These are phyloP conservation scores for Lagopus muta DNA, from an alignment of 2,113 vertebrate species.

Conservation along the genomic window DNA sequence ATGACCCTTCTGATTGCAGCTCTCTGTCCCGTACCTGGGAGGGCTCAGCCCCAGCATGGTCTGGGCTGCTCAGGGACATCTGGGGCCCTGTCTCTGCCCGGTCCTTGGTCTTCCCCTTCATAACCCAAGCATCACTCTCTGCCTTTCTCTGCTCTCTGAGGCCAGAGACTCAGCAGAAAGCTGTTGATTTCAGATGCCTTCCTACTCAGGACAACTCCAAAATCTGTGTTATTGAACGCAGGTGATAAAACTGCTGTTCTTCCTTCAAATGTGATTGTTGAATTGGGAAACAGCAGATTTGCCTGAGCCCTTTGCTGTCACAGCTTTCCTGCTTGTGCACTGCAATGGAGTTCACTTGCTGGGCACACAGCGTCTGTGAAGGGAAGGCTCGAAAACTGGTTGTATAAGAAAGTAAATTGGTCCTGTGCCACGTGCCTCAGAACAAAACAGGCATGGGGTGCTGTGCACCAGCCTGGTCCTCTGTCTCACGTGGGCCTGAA, in stretches of 20 bases:
- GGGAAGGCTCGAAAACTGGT: background rate
- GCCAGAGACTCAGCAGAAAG: background rate
- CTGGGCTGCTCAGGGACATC: accelerated
- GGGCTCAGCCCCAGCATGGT: background rate
- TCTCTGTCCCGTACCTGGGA: accelerated
- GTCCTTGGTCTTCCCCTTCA: background rate
- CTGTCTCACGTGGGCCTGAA: background rate
- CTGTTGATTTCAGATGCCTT: background rate
- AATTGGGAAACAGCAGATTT: background rate
- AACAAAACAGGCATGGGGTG: background rate
- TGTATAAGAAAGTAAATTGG: background rate
- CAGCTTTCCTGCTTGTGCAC: background rate
- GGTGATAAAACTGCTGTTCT: background rate
- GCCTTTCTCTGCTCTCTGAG: background rate
- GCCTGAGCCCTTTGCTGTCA: no score
- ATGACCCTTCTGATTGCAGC: accelerated
- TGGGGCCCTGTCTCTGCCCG: background rate
- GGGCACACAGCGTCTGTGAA: background rate
- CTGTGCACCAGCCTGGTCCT: background rate
- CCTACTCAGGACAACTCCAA: accelerated
- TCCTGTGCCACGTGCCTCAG: background rate
- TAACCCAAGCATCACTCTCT: background rate
- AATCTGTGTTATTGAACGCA: background rate
- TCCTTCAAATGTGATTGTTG: background rate
- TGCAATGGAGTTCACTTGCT: background rate